Conservation (phyloP, 2,113 vertebrate species). For the Chlorocebus sabaeus region DNA sequence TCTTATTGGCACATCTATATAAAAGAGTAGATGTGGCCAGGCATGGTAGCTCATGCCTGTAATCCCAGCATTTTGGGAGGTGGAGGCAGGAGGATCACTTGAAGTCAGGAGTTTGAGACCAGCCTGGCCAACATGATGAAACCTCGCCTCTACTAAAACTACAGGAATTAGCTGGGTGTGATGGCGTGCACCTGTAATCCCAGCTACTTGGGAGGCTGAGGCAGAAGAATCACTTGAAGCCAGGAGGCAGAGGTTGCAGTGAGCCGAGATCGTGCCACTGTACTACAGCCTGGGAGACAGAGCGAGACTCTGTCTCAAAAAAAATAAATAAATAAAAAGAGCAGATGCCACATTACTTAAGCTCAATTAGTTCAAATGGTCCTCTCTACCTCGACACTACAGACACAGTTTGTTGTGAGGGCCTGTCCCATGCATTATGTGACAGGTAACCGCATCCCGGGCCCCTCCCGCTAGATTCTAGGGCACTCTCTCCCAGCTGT, state of each 20-base stretch:
- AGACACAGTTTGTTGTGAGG: neutral
- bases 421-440: neutral
- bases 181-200: neutral
- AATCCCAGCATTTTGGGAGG: neutral
- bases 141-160: neutral
- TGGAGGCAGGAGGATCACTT: neutral
- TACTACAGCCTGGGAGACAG: neutral
- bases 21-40: neutral
- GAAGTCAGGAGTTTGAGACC: neutral
- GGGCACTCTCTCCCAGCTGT: neutral
- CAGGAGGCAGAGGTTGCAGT: neutral
- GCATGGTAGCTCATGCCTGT: neutral
- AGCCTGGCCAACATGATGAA: neutral
- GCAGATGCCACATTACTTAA: neutral
- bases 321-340: neutral
- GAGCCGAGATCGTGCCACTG: neutral
- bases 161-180: neutral
- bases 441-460: fast-evolving
- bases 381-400: neutral
- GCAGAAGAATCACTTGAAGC: neutral
- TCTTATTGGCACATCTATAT: neutral
- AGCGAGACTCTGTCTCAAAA: neutral
- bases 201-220: neutral
- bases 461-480: neutral
- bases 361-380: neutral